Percentiles rank a stretch among this genome's conserved stretches.
These are phyloP conservation scores for Pipistrellus pipistrellus DNA, from an alignment of 2,797 vertebrate genomes.

Conservation along the genomic window DNA sequence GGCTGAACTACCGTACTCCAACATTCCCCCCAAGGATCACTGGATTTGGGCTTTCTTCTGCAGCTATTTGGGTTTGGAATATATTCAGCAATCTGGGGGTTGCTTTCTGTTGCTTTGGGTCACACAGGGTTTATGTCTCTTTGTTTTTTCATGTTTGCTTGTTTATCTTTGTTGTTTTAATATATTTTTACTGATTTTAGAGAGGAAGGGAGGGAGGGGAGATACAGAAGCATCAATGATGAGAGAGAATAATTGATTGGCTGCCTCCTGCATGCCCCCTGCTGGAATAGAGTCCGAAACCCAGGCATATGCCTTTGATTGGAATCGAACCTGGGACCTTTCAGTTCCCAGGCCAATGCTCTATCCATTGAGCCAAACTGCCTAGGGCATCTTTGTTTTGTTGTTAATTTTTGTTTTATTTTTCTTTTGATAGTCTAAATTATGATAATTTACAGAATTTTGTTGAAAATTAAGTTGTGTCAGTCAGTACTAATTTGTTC, in stretches of 20 bases:
- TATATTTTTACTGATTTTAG: not conserved
- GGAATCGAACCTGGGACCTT: no score
- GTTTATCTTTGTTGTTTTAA: not conserved
- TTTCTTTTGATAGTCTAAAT: not conserved
- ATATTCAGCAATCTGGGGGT: not conserved
- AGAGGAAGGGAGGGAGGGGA: not conserved
- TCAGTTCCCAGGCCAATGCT: not conserved
- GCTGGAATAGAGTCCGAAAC: not conserved
- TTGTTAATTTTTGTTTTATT: not conserved
- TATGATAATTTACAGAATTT: slow-evolving; percentile 30
- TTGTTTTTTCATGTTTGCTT: not conserved
- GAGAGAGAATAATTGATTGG: not conserved
- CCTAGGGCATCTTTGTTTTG: not conserved
- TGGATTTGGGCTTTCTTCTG: not conserved
- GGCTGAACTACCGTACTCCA: not conserved
- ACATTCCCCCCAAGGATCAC: not conserved
- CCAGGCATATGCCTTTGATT: not conserved
- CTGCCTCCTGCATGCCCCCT: not conserved
- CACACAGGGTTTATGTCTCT: not conserved
- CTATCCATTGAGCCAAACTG: not conserved
- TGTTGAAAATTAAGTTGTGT: slow-evolving; percentile 48
- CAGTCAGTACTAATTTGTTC: slow-evolving; percentile 5
- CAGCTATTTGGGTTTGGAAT: not conserved
- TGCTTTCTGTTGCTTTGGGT: not conserved
- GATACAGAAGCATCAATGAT: not conserved